Conservation (phyloP, 2,797 vertebrate species). For the Taenioides sp. region DNA sequence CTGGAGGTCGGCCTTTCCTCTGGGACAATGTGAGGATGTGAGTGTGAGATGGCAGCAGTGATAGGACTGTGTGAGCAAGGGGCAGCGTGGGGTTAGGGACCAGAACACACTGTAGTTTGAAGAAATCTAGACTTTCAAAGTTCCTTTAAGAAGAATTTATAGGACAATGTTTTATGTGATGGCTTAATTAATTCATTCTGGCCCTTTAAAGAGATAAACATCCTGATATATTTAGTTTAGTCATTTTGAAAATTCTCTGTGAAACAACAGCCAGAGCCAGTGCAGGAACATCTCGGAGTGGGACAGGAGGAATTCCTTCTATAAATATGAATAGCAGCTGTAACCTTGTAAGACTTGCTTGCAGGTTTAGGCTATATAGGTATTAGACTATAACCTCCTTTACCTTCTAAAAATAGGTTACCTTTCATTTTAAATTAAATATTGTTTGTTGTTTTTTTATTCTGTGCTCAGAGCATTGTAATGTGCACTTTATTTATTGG, state of each 20-base stretch:
- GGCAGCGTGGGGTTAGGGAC: conserved; percentile 26
- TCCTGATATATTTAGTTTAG: background rate
- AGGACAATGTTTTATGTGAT: background rate
- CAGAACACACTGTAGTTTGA: conserved; percentile 19
- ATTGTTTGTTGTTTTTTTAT: too few relatives aligned
- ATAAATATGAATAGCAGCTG: background rate
- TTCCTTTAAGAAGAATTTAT: background rate
- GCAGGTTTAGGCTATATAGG: background rate
- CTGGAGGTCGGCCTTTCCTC: conserved; percentile 73
- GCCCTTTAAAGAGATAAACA: too few relatives aligned
- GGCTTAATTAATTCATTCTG: background rate
- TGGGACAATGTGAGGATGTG: conserved; percentile 81
- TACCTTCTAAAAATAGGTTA: background rate
- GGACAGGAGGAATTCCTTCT: background rate
- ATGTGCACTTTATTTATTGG: too few relatives aligned
- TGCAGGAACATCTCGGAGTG: background rate
- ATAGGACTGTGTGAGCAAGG: conserved; percentile 59
- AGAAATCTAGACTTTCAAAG: background rate
- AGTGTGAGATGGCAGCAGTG: conserved; percentile 73
- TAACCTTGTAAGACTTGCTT: background rate
- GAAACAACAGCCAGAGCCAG: background rate
- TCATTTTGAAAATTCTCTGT: background rate
- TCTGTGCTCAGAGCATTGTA: too few relatives aligned
- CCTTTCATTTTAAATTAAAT: background rate
- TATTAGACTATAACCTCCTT: background rate